These are phyloP conservation scores for Acanthoscelides obtectus DNA, from an alignment of 2,888 invertebrate species.

Conservation along the genomic window DNA sequence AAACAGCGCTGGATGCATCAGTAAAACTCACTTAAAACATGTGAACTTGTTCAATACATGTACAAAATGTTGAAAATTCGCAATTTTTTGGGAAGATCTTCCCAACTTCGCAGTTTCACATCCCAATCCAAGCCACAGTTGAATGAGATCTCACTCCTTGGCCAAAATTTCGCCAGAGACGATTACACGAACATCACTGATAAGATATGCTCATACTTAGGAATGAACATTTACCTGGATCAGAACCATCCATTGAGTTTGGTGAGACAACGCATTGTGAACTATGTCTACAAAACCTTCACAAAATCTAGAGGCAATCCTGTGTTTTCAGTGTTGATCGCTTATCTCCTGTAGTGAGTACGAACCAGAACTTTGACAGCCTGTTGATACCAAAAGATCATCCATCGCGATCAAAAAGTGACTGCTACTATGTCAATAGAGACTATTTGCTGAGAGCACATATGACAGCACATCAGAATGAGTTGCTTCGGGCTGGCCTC, in stretches of 20 bases:
- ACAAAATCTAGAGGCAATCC: constrained; percentile 71
- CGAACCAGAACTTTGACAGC: constrained; percentile 90
- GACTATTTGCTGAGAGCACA: constrained; percentile 79
- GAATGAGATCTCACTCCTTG: constrained; percentile 27
- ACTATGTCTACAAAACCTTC: constrained; percentile 79
- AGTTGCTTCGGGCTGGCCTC: constrained; percentile 78
- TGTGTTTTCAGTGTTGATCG: constrained; percentile 82
- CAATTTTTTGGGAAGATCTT: background rate
- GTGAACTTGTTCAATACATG: background rate
- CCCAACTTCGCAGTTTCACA: background rate
- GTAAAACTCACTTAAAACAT: background rate
- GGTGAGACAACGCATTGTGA: constrained; percentile 74
- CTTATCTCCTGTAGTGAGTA: constrained; percentile 77
- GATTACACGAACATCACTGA: constrained; percentile 85
- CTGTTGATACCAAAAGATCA: constrained; percentile 85
- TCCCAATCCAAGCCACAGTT: constrained; percentile 10
- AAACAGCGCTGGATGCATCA: too few relatives aligned
- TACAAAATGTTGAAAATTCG: background rate
- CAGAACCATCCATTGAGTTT: constrained; percentile 80
- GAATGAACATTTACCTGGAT: constrained; percentile 72
- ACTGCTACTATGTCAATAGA: constrained; percentile 91
- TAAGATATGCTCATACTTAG: constrained; percentile 74
- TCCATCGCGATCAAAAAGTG: constrained; percentile 78
- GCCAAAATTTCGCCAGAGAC: constrained; percentile 59
- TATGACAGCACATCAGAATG: constrained; percentile 90